Evolutionary conservation across 2,113 vertebrate genomes (phyloP).

Genomic region (Oryzias melastigma): DNA sequence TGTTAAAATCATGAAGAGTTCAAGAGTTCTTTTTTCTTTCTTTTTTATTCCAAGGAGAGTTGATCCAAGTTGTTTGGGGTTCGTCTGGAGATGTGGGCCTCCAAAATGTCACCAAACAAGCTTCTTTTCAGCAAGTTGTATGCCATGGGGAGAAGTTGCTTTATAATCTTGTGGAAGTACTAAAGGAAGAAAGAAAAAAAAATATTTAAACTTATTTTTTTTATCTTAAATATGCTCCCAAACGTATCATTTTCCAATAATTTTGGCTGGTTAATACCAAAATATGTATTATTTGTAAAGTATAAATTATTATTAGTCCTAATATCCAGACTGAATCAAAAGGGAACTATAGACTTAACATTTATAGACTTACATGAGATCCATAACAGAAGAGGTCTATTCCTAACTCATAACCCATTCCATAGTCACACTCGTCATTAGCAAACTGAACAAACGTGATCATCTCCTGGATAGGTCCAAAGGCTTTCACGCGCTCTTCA

Average conservation of each 20-base stretch:
- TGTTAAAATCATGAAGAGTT: constrained; percentile 25
- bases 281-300: too few relatives aligned
- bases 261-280: too few relatives aligned
- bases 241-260: too few relatives aligned
- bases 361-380: constrained; percentile 85
- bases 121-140: constrained; percentile 89
- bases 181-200: constrained; percentile 45
- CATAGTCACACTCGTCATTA: constrained; percentile 98
- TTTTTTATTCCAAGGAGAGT: constrained; percentile 73
- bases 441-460: constrained; percentile 96
- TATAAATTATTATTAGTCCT: background rate
- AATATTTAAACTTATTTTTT: too few relatives aligned
- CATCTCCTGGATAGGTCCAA: constrained; percentile 93
- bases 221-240: too few relatives aligned
- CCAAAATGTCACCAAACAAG: constrained; percentile 89
- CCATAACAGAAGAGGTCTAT: constrained; percentile 94
- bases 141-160: constrained; percentile 90
- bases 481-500: constrained; percentile 88
- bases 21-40: constrained; percentile 9
- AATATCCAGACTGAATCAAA: background rate
- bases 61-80: constrained; percentile 82
- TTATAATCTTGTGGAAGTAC: constrained; percentile 96
- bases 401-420: constrained; percentile 95
- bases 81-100: constrained; percentile 84
- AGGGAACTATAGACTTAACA: background rate